Conservation (phyloP, 2,113 vertebrate species). For the Bufo gargarizans region DNA sequence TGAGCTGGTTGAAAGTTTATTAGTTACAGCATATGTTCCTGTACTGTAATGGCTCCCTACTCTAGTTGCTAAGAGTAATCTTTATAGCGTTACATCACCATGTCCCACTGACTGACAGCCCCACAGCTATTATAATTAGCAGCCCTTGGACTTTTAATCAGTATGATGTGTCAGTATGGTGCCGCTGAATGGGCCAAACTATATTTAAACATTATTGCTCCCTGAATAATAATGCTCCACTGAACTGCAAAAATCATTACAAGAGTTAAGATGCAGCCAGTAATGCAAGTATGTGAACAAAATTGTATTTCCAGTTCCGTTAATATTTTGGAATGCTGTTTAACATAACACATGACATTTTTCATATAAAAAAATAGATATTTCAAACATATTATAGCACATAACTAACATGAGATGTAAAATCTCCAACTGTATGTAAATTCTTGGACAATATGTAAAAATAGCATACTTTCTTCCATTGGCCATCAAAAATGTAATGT, state of each 20-base stretch:
- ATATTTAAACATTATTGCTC: background rate
- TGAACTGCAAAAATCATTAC: background rate
- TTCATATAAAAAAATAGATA: too few relatives aligned
- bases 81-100: background rate
- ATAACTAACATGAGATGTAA: too few relatives aligned
- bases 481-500: too few relatives aligned
- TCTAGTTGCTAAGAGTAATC: background rate
- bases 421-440: too few relatives aligned
- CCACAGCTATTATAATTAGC: constrained; percentile 14
- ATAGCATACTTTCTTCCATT: too few relatives aligned
- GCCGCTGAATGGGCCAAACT: background rate
- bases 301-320: background rate
- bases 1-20: background rate
- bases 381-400: too few relatives aligned
- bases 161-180: background rate
- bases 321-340: too few relatives aligned
- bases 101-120: constrained; percentile 6
- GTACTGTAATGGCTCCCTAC: background rate
- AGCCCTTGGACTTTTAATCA: background rate
- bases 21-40: background rate
- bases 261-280: background rate
- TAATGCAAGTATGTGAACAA: background rate
- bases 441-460: too few relatives aligned
- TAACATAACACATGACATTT: too few relatives aligned
- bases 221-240: background rate